phyloP scores from a whole-genome alignment of 2,113 vertebrate species.

The Nestor notabilis region DNA sequence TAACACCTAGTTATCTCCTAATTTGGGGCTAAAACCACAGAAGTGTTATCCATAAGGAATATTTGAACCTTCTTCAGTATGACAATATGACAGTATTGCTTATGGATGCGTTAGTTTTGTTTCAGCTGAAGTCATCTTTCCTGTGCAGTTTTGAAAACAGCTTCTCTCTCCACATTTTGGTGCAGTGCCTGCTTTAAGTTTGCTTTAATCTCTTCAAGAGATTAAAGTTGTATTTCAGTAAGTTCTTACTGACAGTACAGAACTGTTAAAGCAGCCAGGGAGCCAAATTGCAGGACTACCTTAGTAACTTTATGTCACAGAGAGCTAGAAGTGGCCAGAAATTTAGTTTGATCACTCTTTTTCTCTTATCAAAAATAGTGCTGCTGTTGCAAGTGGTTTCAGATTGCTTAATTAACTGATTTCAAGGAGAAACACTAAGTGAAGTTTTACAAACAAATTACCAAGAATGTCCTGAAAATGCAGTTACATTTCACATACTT shows the following conservation, averaged over 20 bases:
- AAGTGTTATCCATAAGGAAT: neutral
- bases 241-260: neutral
- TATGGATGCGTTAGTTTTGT: neutral
- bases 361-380: neutral
- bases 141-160: neutral
- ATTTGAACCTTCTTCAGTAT: neutral
- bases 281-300: neutral
- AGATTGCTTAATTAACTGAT: neutral
- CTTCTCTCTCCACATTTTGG: neutral
- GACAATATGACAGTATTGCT: neutral
- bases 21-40: neutral
- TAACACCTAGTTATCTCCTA: neutral
- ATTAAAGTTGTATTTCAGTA: neutral
- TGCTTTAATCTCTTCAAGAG: neutral
- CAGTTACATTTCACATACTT: neutral
- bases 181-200: neutral
- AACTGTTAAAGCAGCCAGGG: neutral
- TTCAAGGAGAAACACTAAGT: neutral
- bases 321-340: neutral
- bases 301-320: neutral
- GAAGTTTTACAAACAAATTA: constrained; percentile 6
- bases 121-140: neutral
- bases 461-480: neutral
- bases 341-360: neutral
- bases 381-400: neutral